Evolutionary conservation across 30 jellyfish, hydroid and myxozoan genomes (phyloP).

Genomic region (Turritopsis rubra): DNA sequence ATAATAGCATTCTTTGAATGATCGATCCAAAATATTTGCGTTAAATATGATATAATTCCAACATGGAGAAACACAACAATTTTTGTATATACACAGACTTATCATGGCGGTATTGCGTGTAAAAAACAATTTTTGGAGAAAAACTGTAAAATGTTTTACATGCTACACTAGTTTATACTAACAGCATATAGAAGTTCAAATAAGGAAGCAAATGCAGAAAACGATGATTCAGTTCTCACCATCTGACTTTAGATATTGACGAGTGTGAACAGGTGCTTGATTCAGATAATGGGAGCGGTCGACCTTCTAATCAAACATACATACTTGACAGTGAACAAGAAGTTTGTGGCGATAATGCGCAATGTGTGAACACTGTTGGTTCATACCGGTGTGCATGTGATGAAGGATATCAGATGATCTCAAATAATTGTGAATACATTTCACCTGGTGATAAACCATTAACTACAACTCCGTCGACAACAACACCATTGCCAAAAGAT

Average conservation of each 20-base stretch:
- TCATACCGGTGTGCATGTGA: constrained; percentile 84
- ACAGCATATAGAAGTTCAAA: no score
- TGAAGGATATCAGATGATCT: constrained; percentile 49
- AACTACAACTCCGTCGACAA: background rate
- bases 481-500: constrained; percentile 29
- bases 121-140: no score
- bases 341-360: constrained; percentile 84
- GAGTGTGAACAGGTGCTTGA: constrained; percentile 47
- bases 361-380: constrained; percentile 83
- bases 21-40: no score
- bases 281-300: constrained; percentile 63
- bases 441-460: constrained; percentile 26
- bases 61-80: no score
- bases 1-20: no score
- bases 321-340: constrained; percentile 64
- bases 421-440: constrained; percentile 9
- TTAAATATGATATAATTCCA: no score
- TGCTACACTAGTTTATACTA: no score
- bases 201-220: no score
- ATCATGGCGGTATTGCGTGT: no score
- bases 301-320: background rate
- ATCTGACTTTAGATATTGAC: constrained; percentile 52
- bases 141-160: no score
- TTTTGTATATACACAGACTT: no score
- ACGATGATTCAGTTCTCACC: no score